Evolutionary conservation across 2,888 invertebrate genomes (phyloP), one percentile per base, ranked within the genome.

Genomic region (Standfussiana lucernea): DNA sequence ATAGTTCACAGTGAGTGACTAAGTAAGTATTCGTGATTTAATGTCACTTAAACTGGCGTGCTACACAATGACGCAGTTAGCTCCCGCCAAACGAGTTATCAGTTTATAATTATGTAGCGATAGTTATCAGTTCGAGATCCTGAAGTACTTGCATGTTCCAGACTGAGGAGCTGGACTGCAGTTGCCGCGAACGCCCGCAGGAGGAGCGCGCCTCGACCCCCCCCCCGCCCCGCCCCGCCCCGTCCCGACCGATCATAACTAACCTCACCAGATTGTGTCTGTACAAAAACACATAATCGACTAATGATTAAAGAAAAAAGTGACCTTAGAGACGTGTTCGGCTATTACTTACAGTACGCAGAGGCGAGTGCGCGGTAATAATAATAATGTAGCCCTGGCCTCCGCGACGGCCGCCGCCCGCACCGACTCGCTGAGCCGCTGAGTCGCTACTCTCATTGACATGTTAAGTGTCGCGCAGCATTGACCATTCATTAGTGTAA

Each of bases 261-360:
- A 79, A 71, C 83, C 72, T 79, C 62, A 82, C 65, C 62, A 35
- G 61, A 68, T 84, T 68, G 68, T 74, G 69, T 24, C 72, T 64
- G n/a, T 61, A 84, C 84, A 84, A 84, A 83, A 83, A 84, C 80
- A 72, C 32, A 70, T 83, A 84, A 83, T 80, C 73, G 72, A 77
- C 67, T 77, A 84, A 84, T 84, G 71, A 83, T 83, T 71, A 71
- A 67, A 83, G 82, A 80, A 84, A 83, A 83, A 84, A 84, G 83
- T 83, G 83, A 84, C 83, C 83, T 83, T 84, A 77, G 70, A 83
- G 84, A 53, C 77, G 76, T 77, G 83, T 77, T 64, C 75, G 77
- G 75, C 75, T 35, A 75, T 70, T 71, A 64, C 59, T 67, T 69
- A 61, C 11, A 67, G 76, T 45, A 42, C 67, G 37, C 45, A 56